A percentile compares a stretch with the other conserved stretches of the same genome.
Conservation (phyloP, 2,113 vertebrate genomes). For the Seriola rivoliana region DNA sequence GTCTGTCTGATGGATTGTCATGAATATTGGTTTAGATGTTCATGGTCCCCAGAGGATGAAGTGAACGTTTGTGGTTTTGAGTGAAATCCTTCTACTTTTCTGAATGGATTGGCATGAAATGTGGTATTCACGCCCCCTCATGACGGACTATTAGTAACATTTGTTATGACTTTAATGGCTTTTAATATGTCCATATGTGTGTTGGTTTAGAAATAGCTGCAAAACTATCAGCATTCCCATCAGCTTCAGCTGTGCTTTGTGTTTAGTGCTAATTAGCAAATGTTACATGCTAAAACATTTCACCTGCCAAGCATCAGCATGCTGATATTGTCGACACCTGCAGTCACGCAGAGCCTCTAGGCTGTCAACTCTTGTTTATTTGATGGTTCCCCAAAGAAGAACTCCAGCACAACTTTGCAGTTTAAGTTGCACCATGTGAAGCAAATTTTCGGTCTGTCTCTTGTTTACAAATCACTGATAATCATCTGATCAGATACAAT, state of each 20-base stretch:
- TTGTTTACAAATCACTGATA: slow-evolving; percentile 8
- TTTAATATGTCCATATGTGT: no score
- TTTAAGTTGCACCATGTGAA: not conserved
- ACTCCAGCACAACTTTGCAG: not conserved
- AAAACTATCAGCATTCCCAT: not conserved
- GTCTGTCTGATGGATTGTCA: not conserved
- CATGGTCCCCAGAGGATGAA: not conserved
- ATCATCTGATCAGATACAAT: slow-evolving; percentile 10
- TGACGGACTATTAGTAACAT: not conserved
- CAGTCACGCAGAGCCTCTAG: not conserved
- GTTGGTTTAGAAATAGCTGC: not conserved
- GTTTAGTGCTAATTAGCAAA: not conserved
- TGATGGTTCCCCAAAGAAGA: not conserved
- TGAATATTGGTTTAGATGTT: not conserved
- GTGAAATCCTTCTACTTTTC: not conserved
- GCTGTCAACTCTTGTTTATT: not conserved
- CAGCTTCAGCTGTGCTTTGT: not conserved
- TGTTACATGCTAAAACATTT: not conserved
- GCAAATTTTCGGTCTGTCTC: not conserved
- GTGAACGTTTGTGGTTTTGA: not conserved
- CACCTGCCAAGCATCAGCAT: not conserved
- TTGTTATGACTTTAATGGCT: no score
- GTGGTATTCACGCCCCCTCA: not conserved
- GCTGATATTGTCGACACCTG: not conserved
- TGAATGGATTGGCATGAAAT: not conserved